Base-by-base conservation (phyloP, 2,888 invertebrate genomes). In the Macrosoma leucophasiata region DNA sequence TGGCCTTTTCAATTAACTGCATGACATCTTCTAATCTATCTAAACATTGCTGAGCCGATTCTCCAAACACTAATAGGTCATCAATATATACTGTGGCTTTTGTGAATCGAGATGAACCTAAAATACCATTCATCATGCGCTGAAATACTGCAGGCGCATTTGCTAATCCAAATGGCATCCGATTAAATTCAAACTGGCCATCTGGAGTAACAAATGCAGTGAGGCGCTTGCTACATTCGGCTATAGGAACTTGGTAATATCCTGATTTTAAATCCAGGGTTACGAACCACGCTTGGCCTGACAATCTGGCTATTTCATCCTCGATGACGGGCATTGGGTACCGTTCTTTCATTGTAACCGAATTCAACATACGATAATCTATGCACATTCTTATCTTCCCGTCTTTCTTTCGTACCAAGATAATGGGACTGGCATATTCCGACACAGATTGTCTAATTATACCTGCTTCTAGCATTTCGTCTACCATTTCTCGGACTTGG, bases 391-490 rank as follows among this genome's bases (percentile, higher is more conserved):
- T 43, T 46, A 12, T 48, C 46, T 3, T 49, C 14, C 7, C 47
- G 50, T 5, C 48, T 4, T 3, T 44, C 22, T 6, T 35, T 0
- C 28, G 33, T 0, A 50, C 52, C 0, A 50, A 22, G 1, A 52
- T 43, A 5, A 50, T 49, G 0, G 50, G 50, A 12, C 53, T 51
- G 1, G 50, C 49, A 23, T 51, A 53, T 1, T 37, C 28, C 0
- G 48, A 53, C 1, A 28, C 25, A 1, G 46, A 45, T 15, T 52
- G 46, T 17, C 50, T 35, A 3, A 52, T 33, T 8, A 51, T 46
- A 0, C 43, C 47, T 0, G 48, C 43, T 4, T 44, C 20, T 10
- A 53, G 13, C 50, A 52, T 46, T n/a, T 50, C 48, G 1, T 29
- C 39, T 5, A 50, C 18, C 46, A 51, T 48, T 1, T 13, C 29